A percentile compares a stretch with the other conserved stretches of the same genome.
Evolutionary conservation across 1,140 invertebrate genomes (phyloP).

Genomic region (Thaumatotibia leucotreta): DNA sequence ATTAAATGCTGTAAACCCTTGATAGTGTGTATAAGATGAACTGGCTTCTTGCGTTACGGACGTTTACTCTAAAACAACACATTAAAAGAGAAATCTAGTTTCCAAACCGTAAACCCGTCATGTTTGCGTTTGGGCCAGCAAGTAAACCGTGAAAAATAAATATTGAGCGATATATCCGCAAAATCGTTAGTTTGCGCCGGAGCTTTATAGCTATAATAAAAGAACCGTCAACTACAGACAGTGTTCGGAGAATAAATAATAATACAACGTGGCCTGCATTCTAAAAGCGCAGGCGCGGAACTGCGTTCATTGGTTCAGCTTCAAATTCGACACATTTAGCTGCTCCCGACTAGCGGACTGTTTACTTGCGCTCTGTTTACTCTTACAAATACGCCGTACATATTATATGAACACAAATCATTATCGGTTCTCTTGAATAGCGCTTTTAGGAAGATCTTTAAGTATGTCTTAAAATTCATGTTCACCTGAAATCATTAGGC

Average conservation of each 20-base stretch:
- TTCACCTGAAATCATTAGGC: no score
- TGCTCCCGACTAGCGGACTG: constrained; percentile 29
- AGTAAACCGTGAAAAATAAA: constrained; percentile 72
- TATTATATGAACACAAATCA: constrained; percentile 23
- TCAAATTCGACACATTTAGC: constrained; percentile 48
- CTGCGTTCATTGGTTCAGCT: constrained; percentile 36
- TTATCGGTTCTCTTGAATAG: background rate
- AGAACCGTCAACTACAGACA: constrained; percentile 63
- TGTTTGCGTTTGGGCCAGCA: constrained; percentile 46
- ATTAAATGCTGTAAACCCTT: background rate
- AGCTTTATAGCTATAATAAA: constrained; percentile 71
- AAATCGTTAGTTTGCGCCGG: constrained; percentile 57
- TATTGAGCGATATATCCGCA: constrained; percentile 65
- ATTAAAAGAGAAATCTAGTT: constrained; percentile 29
- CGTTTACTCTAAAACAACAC: constrained; percentile 7
- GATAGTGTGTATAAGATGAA: background rate
- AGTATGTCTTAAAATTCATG: background rate
- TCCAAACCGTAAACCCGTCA: constrained; percentile 38
- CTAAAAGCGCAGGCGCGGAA: constrained; percentile 42
- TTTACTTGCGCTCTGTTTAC: constrained; percentile 34
- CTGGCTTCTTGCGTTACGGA: background rate
- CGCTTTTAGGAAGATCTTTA: no score
- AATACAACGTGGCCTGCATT: constrained; percentile 50
- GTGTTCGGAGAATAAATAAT: constrained; percentile 61
- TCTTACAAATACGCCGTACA: constrained; percentile 29